phyloP scores from a whole-genome alignment of 92 coral and sea anemone species.

The Epizoanthus fatuus region DNA sequence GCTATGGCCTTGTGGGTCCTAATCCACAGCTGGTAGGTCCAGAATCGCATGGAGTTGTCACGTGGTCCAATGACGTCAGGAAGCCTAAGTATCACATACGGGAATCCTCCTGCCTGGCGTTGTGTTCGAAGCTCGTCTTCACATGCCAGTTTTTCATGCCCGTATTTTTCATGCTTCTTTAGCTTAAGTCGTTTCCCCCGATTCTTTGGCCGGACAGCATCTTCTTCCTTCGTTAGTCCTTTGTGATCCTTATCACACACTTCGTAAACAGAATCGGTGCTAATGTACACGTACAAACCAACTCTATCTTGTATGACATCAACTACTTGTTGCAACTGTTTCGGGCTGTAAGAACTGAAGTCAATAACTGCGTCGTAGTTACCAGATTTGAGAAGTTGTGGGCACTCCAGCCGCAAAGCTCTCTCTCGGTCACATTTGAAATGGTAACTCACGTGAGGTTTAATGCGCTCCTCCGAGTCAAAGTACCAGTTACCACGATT shows the following conservation, averaged over 20 bases:
- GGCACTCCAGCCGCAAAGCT: slow-evolving; percentile 85
- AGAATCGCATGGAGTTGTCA: slow-evolving; percentile 93
- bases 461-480: slow-evolving; percentile 90
- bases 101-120: slow-evolving; percentile 90
- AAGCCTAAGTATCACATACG: slow-evolving; percentile 86
- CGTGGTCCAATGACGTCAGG: slow-evolving; percentile 99
- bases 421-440: slow-evolving; percentile 91
- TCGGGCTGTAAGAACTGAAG: slow-evolving; percentile 89
- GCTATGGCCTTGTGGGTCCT: slow-evolving; percentile 81
- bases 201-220: slow-evolving; percentile 90
- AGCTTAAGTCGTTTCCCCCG: slow-evolving; percentile 76
- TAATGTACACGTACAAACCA: slow-evolving; percentile 92
- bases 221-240: slow-evolving; percentile 83
- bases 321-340: slow-evolving; percentile 84
- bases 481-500: slow-evolving; percentile 97
- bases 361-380: slow-evolving; percentile 94
- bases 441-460: slow-evolving; percentile 78
- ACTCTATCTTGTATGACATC: slow-evolving; percentile 77
- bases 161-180: slow-evolving; percentile 84
- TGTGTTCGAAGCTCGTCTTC: slow-evolving; percentile 88
- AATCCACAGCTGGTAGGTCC: slow-evolving; percentile 98
- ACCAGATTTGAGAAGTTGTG: slow-evolving; percentile 78
- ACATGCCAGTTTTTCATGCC: slow-evolving; percentile 94
- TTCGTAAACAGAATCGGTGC: slow-evolving; percentile 94
- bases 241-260: slow-evolving; percentile 90